Evolutionary conservation across 2,888 invertebrate genomes (phyloP), one percentile per base, ranked within the genome.

Genomic region (Synanthedon myopaeformis): DNA sequence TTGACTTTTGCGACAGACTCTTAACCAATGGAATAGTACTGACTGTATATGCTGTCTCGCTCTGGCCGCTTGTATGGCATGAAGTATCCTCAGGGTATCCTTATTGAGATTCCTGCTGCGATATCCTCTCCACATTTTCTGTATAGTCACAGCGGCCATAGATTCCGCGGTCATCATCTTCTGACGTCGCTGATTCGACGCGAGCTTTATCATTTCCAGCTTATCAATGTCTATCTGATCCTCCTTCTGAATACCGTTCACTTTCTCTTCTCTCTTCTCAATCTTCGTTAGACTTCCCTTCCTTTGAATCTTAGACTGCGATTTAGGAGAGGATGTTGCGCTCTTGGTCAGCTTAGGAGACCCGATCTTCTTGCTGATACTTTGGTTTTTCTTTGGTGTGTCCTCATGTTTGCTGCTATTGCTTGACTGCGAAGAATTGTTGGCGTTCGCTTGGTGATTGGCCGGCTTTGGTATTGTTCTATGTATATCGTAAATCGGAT

Each of bases 41-140:
- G 74, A 94, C 94, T 93, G 92, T 70, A 96, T 94, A 70, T 96
- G 94, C 68, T 95, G 93, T 57, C 94, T 91, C 2, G 94, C 93
- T 62, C 96, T 88, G 57, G 92, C 91, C 58, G 92, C 91, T 67
- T 95, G 92, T 51, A 96, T 89, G 35, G 92, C 92, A 62, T 93
- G 90, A 72, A 82, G 78, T 63, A 79, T 90, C 62, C 90, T 88
- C 59, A 90, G 82, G 0, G 93, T 91, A 59, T 91, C 90, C 67
- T 90, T 91, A 65, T 93, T 90, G 11, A 92, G 81, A 65, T 95
- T 94, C 63, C 96, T 87, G 42, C 94, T 92, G 51, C 92, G 89
- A 75, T 94, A 96, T 0, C 96, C 96, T 23, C 95, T 84, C 96
- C 96, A 96, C 81, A 93, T 91, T 76, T 92, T 93, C 80, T 96